A percentile compares a stretch with the other conserved stretches of the same genome.
These are phyloP conservation scores for Orgyia antiqua DNA, from an alignment of 2,888 invertebrate species.

Conservation along the genomic window DNA sequence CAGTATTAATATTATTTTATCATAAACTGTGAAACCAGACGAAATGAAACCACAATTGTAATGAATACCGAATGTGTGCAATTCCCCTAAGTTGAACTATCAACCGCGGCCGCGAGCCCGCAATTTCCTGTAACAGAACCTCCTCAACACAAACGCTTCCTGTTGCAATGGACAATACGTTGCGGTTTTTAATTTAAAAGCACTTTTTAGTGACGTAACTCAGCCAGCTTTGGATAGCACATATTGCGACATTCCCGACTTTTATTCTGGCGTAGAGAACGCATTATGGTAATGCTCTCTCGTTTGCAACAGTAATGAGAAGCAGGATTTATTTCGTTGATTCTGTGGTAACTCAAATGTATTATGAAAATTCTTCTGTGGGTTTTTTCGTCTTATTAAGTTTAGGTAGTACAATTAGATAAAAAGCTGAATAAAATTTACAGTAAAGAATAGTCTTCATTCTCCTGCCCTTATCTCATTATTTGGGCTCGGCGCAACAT, in stretches of 20 bases:
- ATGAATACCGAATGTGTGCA: slow-evolving; percentile 3
- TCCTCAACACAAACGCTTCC: slow-evolving; percentile 33
- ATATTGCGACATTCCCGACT: slow-evolving; percentile 16
- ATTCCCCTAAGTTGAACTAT: slow-evolving; percentile 16
- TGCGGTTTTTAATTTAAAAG: slow-evolving; percentile 40
- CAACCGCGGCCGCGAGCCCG: slow-evolving; percentile 28
- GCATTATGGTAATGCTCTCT: slow-evolving; percentile 22
- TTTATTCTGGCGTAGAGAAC: slow-evolving; percentile 9
- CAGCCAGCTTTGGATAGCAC: slow-evolving; percentile 14
- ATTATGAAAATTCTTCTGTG: too few species aligned
- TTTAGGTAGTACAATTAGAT: too few species aligned
- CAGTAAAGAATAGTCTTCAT: too few species aligned
- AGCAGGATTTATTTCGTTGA: slow-evolving; percentile 10
- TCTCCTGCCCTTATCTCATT: too few species aligned
- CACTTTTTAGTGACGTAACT: slow-evolving; percentile 27
- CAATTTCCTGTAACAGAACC: slow-evolving; percentile 50
- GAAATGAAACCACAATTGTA: neutral
- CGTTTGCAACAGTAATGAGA: slow-evolving; percentile 17
- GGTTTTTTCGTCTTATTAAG: too few species aligned
- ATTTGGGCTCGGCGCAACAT: too few species aligned
- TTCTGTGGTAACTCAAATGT: too few species aligned
- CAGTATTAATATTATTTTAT: too few species aligned
- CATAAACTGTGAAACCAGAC: too few species aligned
- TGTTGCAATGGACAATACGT: slow-evolving; percentile 37
- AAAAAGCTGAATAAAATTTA: too few species aligned